Conservation (phyloP, 2,888 invertebrate genomes). For the Merodon equestris region DNA sequence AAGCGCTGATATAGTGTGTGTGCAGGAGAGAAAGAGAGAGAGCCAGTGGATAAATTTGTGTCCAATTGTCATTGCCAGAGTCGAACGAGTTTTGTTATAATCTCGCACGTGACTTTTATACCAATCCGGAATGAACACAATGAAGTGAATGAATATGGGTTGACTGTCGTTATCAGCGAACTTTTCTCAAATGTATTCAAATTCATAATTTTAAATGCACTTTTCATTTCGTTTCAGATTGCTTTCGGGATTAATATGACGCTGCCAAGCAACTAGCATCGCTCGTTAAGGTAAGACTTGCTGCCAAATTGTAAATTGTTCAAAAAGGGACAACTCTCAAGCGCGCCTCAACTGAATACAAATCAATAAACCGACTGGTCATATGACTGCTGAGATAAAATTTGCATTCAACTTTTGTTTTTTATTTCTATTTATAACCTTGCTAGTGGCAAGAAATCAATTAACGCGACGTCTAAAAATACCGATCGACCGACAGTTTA, state of each 20-base stretch:
- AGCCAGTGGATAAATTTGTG: too few species aligned
- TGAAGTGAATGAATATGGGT: neutral
- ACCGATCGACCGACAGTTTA: slow-evolving; percentile 23
- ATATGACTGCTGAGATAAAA: slow-evolving; percentile 23
- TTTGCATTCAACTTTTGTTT: slow-evolving; percentile 12
- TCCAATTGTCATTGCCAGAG: slow-evolving; percentile 51
- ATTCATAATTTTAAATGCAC: too few species aligned
- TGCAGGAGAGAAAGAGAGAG: neutral
- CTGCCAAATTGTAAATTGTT: neutral
- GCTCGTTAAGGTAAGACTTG: slow-evolving; percentile 33
- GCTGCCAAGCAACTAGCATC: slow-evolving; percentile 7
- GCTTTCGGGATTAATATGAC: too few species aligned
- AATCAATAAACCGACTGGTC: slow-evolving; percentile 21
- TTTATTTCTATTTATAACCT: slow-evolving; percentile 31
- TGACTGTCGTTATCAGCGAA: too few species aligned
- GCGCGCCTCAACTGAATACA: neutral
- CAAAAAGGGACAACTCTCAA: slow-evolving; percentile 35
- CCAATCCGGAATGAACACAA: slow-evolving; percentile 23
- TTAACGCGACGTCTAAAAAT: slow-evolving; percentile 25
- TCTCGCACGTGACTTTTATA: slow-evolving; percentile 57
- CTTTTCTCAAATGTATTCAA: too few species aligned
- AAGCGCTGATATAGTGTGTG: neutral
- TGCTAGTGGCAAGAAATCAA: slow-evolving; percentile 13
- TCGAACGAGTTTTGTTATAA: slow-evolving; percentile 18
- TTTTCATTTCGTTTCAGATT: too few species aligned